Base-by-base conservation (phyloP, 2,888 invertebrate species). In the Phyto melanocephala region DNA sequence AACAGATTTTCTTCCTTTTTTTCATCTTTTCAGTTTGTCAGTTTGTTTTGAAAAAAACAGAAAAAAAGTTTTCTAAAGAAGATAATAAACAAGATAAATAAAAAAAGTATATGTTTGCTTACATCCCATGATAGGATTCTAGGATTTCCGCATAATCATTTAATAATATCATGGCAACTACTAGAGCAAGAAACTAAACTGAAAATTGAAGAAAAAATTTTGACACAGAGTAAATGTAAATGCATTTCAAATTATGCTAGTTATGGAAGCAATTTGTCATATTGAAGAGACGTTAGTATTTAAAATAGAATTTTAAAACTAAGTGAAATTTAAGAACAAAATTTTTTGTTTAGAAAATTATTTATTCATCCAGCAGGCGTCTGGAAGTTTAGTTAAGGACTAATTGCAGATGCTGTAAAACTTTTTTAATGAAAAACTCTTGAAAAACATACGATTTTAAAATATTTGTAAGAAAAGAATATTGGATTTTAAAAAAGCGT, bases 141-240 rank as follows among this genome's bases (percentile, higher is more conserved):
- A 70, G 70, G 78, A 75, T 81, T 78, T 81, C 78, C 78, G 35
- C 47, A 52, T 65, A 75, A 74, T 78, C 78, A 78, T 74, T 70
- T 58, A 56, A 81, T 74, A 78, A 74, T 54, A 74, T 77, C 28
- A 7, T 20, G 56, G 20, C 33, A 42, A 42, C 17, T 62, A 52
- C 37, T 42, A 56, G 28, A 33, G 33, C 35, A 65, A 58, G 33
- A n/a, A 28, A 67, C 6, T 13, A 54, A 47, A 63, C 17, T 17
- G 11, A 20, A 35, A 65, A 13, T 1, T 1, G 15, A 3, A 50
- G 37, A 17, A 71, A 10, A 24, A 1, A 28, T 28, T 28, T 5
- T 6, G 3, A 45, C 11, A 22, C 11, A 50, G 11, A 15, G 3
- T 3, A 42, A 24, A n/a, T 2, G 0, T 2, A 35, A 8, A 22